Conservation (phyloP, 2,888 invertebrate genomes). For the Hyposoter didymator region DNA sequence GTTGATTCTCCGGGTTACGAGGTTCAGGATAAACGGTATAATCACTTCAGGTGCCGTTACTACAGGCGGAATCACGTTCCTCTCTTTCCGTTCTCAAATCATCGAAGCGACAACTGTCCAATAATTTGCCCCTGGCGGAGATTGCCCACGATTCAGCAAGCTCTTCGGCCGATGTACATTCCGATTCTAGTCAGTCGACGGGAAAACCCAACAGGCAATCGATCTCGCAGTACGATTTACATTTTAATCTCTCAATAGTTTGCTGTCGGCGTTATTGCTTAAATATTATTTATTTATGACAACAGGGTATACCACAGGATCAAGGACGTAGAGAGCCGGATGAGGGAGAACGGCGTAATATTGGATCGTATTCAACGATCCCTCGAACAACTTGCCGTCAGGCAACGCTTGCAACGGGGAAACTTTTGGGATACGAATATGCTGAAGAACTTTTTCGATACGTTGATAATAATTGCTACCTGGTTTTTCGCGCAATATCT, state of each 20-base stretch:
- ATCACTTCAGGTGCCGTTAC: conserved; percentile 82
- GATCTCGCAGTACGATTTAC: conserved; percentile 74
- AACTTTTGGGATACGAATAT: conserved; percentile 76
- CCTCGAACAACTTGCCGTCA: conserved; percentile 80
- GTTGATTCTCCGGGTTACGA: conserved; percentile 58
- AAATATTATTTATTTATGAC: conserved; percentile 36
- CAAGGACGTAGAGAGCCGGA: conserved; percentile 79
- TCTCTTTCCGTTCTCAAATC: conserved; percentile 85
- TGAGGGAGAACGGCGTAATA: conserved; percentile 79
- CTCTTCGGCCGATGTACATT: conserved; percentile 84
- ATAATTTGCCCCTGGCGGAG: conserved; percentile 84
- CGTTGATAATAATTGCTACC: conserved; percentile 78
- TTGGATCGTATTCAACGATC: conserved; percentile 81
- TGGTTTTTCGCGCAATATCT: conserved; percentile 80
- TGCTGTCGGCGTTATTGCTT: background rate
- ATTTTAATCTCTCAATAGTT: background rate
- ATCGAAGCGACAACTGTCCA: conserved; percentile 85
- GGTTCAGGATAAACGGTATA: conserved; percentile 67
- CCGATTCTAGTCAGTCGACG: conserved; percentile 85
- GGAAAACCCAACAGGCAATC: conserved; percentile 80
- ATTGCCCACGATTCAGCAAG: conserved; percentile 84
- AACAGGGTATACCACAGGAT: conserved; percentile 77
- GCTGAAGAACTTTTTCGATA: conserved; percentile 79
- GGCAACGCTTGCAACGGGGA: conserved; percentile 79
- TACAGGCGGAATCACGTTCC: conserved; percentile 85